phyloP scores from a whole-genome alignment of 2,797 vertebrate genomes.

The Pagetopsis macropterus region DNA sequence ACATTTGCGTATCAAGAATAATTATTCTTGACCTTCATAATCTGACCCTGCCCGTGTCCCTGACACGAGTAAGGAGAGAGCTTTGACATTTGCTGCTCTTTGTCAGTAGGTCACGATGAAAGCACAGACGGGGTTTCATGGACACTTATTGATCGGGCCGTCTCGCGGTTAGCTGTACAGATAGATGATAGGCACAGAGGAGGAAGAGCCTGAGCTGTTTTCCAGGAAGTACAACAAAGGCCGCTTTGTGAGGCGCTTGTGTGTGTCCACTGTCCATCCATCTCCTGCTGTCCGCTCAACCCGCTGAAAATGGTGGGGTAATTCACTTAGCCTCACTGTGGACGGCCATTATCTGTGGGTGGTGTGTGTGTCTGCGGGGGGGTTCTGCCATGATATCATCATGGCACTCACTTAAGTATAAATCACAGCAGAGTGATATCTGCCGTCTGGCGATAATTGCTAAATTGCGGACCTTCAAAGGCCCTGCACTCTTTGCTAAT shows the following conservation, averaged over 20 bases:
- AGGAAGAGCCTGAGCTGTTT: constrained; percentile 46
- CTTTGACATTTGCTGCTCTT: constrained; percentile 77
- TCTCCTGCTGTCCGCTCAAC: constrained; percentile 51
- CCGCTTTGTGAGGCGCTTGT: constrained; percentile 41
- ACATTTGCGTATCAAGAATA: constrained; percentile 9
- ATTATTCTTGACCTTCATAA: constrained; percentile 72
- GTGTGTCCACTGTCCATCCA: constrained; percentile 61
- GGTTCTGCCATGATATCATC: constrained; percentile 66
- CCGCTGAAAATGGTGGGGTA: constrained; percentile 60
- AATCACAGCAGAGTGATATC: constrained; percentile 67
- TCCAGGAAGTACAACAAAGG: constrained; percentile 65
- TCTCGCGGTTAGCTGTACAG: constrained; percentile 64
- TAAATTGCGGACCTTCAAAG: constrained; percentile 65
- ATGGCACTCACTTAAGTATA: constrained; percentile 64
- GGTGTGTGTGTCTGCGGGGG: constrained; percentile 60
- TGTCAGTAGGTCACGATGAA: constrained; percentile 80
- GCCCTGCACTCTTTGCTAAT: constrained; percentile 27
- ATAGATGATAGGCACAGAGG: constrained; percentile 65
- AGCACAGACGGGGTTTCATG: constrained; percentile 57
- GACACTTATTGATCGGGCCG: constrained; percentile 73
- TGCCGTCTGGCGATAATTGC: constrained; percentile 58
- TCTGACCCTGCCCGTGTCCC: constrained; percentile 55
- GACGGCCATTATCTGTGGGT: constrained; percentile 70
- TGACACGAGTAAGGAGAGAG: constrained; percentile 71
- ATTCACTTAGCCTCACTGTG: constrained; percentile 72